Evolutionary conservation across 2,797 vertebrate genomes (phyloP).

Genomic region (Diglossa cyanea): DNA sequence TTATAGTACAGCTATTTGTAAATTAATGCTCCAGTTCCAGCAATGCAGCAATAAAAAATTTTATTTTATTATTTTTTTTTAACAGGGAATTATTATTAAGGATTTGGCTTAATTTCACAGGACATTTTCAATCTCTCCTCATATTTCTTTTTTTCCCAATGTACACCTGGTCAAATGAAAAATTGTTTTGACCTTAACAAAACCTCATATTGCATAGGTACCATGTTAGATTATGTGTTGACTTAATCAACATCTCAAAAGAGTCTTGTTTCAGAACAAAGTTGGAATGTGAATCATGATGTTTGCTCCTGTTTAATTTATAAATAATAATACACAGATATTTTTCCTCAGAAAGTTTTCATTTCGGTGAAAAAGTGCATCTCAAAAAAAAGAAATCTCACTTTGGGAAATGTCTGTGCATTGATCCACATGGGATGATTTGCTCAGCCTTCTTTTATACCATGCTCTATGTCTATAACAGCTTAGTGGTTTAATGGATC

Average conservation of each 20-base stretch:
- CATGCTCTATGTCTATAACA: not conserved
- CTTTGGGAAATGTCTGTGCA: not conserved
- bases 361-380: not conserved
- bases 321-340: not conserved
- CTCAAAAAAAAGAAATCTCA: not conserved
- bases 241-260: not conserved
- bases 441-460: not conserved
- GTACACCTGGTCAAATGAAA: not conserved
- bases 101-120: not conserved
- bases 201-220: not conserved
- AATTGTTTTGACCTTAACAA: not conserved
- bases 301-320: not conserved
- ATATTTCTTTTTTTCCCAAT: not conserved
- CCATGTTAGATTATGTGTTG: not conserved
- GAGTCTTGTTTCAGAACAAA: not conserved
- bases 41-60: not conserved
- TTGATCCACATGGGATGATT: not conserved
- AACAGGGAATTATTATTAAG: not conserved
- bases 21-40: not conserved
- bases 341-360: not conserved
- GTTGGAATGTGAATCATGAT: not conserved
- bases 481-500: not conserved
- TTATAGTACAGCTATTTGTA: not conserved
- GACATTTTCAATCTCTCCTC: not conserved
- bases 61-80: not conserved